Evolutionary conservation across 2,888 invertebrate genomes (phyloP), one percentile per base, ranked within the genome.

Genomic region (Priocnemis perturbator): DNA sequence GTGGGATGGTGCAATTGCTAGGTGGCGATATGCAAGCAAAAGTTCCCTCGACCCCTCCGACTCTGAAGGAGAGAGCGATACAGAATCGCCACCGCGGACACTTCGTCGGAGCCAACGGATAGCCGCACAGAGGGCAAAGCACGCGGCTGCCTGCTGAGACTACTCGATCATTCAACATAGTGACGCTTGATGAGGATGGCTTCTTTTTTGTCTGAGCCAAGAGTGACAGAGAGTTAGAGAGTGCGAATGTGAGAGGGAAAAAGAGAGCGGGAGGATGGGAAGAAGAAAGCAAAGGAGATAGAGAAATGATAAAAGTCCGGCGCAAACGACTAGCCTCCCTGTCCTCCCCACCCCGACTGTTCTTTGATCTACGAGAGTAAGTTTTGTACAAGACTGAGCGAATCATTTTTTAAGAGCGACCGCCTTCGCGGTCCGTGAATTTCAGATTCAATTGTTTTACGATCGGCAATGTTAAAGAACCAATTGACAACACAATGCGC

Each of bases 1-100:
- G 90, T 90, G 90, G 90, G 90, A 90, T 72, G 88, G 89, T 48
- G 82, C 83, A 47, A 81, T 89, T 5, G 82, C 81, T 7, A 83
- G 81, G 47, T 89, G 89, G 89, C 79, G 84, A 20, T 88, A 89
- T 67, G 73, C 72, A 0, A 76, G 77, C 44, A 74, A 82, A 61
- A 63, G 73, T 1, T 67, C 71, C 0, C 62, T 77, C 0, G 76
- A 77, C n/a, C 61, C 74, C 23, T 71, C 71, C 0, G 84, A 84
- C 21, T 77, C 73, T 21, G 78, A 81, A 11, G 78, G 81, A 7
- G 81, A 83, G 14, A 81, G 70, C 47, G 79, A 76, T 26, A 60
- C 60, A 15, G 75, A 73, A 53, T 76, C 79, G 15, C 68, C 67
- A 9, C 81, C 78, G n/a, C 75, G 73, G 23, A 73, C 76, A 0